A percentile compares a stretch with the other conserved stretches of the same genome.
Evolutionary conservation across 2,888 invertebrate genomes (phyloP).

Genomic region (Criorhina ranunculi): DNA sequence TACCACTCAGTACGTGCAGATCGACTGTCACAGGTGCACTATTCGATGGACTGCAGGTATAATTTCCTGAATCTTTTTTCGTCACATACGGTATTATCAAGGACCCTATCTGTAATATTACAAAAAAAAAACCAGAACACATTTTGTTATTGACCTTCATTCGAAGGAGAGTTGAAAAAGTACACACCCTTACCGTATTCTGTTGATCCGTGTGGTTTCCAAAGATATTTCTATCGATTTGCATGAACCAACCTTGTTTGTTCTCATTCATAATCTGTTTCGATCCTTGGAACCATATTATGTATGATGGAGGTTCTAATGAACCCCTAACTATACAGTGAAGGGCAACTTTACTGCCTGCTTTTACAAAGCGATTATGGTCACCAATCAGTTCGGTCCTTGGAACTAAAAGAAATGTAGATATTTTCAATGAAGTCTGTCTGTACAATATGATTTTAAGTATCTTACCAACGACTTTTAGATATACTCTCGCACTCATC

Average conservation of each 20-base stretch:
- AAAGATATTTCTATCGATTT: constrained; percentile 83
- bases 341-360: constrained; percentile 94
- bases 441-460: not conserved
- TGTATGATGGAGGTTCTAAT: constrained; percentile 95
- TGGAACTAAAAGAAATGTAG: constrained; percentile 87
- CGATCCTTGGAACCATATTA: constrained; percentile 94
- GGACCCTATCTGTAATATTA: constrained; percentile 83
- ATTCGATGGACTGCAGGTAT: constrained; percentile 97
- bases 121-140: constrained; percentile 60
- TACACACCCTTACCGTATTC: constrained; percentile 82
- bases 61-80: constrained; percentile 88
- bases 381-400: constrained; percentile 95
- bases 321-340: constrained; percentile 96
- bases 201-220: constrained; percentile 82
- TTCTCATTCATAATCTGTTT: constrained; percentile 83
- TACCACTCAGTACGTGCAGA: constrained; percentile 96
- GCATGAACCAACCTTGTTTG: constrained; percentile 83
- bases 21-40: constrained; percentile 94
- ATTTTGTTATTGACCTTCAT: constrained; percentile 46
- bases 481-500: constrained; percentile 95
- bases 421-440: not conserved
- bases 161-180: constrained; percentile 16
- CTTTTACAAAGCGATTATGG: constrained; percentile 95
- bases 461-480: constrained; percentile 93
- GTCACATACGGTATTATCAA: constrained; percentile 84